phyloP scores from a whole-genome alignment of 1,140 invertebrate species.

The Eulimnadia texana region DNA sequence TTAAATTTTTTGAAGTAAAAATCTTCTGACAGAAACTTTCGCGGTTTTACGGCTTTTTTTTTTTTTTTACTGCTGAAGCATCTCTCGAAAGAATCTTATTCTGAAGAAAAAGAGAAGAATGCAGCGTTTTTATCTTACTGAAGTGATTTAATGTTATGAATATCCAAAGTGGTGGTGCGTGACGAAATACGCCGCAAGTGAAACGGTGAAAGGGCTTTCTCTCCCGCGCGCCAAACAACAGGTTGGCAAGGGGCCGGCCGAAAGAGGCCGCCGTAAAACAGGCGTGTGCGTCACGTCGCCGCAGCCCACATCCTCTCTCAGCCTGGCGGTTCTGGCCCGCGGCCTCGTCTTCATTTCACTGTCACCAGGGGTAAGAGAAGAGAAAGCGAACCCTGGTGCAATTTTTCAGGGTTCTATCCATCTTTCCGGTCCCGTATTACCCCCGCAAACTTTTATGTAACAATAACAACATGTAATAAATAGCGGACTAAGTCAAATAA shows the following conservation, averaged over 20 bases:
- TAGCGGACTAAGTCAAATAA: too few relatives aligned
- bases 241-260: not conserved
- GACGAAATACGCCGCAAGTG: not conserved
- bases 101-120: too few relatives aligned
- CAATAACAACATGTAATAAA: too few relatives aligned
- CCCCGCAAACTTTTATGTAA: too few relatives aligned
- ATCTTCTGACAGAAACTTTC: too few relatives aligned
- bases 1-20: too few relatives aligned
- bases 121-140: too few relatives aligned
- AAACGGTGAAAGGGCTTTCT: not conserved
- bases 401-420: too few relatives aligned
- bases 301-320: not conserved
- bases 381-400: not conserved
- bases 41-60: too few relatives aligned
- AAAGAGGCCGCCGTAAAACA: not conserved
- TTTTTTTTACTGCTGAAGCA: too few relatives aligned
- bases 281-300: not conserved
- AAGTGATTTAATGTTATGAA: not conserved
- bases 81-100: too few relatives aligned
- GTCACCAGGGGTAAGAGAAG: not conserved
- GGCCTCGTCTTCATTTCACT: not conserved
- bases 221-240: not conserved
- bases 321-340: not conserved
- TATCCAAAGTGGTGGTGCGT: not conserved
- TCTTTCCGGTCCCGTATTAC: too few relatives aligned